A percentile compares a stretch with the other conserved stretches of the same genome.
phyloP scores from a whole-genome alignment of 2,797 vertebrate genomes.

The Malacoraja senta region DNA sequence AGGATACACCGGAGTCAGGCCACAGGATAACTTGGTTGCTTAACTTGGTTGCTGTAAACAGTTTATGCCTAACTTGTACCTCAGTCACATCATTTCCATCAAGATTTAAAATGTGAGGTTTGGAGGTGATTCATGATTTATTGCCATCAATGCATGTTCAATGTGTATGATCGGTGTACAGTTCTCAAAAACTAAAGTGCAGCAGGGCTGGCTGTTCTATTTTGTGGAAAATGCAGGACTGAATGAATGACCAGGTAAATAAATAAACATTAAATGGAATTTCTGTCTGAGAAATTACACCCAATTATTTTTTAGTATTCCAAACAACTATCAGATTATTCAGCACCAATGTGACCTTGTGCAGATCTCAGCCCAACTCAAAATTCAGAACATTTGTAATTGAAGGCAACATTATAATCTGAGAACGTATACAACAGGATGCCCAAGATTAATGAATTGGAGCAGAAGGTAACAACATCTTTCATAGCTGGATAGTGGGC shows the following conservation, averaged over 20 bases:
- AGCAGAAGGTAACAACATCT: not conserved
- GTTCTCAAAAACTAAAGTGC: not conserved
- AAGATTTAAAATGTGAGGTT: not conserved
- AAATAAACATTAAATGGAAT: not conserved
- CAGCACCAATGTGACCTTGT: not conserved
- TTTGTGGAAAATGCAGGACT: not conserved
- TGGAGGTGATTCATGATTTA: not conserved
- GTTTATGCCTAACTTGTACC: not conserved
- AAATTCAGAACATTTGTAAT: slow-evolving; percentile 25
- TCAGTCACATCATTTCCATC: not conserved
- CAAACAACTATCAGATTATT: not conserved
- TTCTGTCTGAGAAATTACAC: not conserved
- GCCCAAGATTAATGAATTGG: not conserved
- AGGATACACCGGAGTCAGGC: too few relatives aligned
- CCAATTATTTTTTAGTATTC: not conserved
- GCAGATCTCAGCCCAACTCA: not conserved
- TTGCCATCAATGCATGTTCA: too few relatives aligned
- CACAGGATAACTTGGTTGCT: not conserved
- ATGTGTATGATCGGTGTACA: not conserved
- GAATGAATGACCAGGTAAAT: not conserved
- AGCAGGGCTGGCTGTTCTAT: not conserved
- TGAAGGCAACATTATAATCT: not conserved
- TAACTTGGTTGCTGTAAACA: not conserved
- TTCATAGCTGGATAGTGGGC: not conserved
- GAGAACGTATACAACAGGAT: not conserved